Evolutionary conservation across 2,113 vertebrate species (phyloP).

Genomic region (Buteo buteo): DNA sequence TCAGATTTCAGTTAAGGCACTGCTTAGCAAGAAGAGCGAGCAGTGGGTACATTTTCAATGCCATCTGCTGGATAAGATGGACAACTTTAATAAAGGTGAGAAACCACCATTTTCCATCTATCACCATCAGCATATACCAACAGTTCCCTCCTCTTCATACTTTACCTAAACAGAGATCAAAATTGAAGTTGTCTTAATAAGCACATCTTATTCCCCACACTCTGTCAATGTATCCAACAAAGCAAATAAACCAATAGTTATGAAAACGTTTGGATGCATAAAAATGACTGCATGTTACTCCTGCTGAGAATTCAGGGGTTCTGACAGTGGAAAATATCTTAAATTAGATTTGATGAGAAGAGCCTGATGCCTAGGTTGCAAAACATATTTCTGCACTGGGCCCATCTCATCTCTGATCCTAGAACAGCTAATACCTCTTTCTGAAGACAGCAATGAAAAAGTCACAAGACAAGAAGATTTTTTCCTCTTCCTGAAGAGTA

Average conservation of each 20-base stretch:
- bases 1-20: not conserved
- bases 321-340: not conserved
- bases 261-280: not conserved
- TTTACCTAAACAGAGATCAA: not conserved
- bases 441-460: not conserved
- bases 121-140: not conserved
- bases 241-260: not conserved
- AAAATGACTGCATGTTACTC: not conserved
- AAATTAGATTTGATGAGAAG: not conserved
- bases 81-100: not conserved
- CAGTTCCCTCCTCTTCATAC: not conserved
- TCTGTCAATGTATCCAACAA: not conserved
- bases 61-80: conserved; percentile 24
- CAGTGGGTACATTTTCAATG: conserved; percentile 30
- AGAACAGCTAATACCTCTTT: not conserved
- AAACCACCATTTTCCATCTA: not conserved
- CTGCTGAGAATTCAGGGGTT: not conserved
- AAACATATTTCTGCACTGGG: not conserved
- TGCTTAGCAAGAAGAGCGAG: not conserved
- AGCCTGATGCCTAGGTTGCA: not conserved
- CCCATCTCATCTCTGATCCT: not conserved
- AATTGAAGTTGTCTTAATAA: not conserved
- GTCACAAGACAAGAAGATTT: not conserved
- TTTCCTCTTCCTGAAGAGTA: not conserved
- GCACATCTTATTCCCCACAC: not conserved